phyloP scores from a whole-genome alignment of 1,140 invertebrate genomes.

The Drosophila takahashii region DNA sequence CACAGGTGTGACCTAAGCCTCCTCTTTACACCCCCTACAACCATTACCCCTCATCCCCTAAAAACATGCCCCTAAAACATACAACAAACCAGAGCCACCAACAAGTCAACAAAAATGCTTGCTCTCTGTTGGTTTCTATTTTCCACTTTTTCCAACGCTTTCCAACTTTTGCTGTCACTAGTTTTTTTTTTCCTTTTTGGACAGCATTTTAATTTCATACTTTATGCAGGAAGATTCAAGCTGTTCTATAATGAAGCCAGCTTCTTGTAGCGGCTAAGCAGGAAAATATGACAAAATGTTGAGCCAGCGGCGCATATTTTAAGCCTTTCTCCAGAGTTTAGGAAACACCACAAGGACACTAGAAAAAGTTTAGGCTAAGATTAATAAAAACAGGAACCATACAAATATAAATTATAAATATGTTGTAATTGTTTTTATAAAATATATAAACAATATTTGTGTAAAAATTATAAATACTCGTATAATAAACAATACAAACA shows the following conservation, averaged over 20 bases:
- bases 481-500: no score
- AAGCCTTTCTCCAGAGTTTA: conserved; percentile 50
- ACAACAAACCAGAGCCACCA: conserved; percentile 39
- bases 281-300: conserved; percentile 72
- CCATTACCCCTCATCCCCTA: conserved; percentile 11
- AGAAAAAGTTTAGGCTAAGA: conserved; percentile 6
- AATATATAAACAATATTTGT: no score
- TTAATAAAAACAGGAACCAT: neutral
- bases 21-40: no score
- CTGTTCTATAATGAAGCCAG: conserved; percentile 66
- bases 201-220: conserved; percentile 64
- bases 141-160: conserved; percentile 45
- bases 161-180: conserved; percentile 49
- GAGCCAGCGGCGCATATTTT: conserved; percentile 59
- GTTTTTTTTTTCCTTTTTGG: conserved; percentile 38
- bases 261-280: conserved; percentile 60
- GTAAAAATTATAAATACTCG: no score
- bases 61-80: conserved; percentile 4
- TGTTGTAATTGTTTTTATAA: no score
- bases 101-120: conserved; percentile 54
- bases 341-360: conserved; percentile 12
- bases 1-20: conserved; percentile 42
- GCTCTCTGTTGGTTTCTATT: conserved; percentile 31
- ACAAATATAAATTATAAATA: no score
- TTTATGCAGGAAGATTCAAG: conserved; percentile 45